phyloP scores from a whole-genome alignment of 1,140 invertebrate genomes.

The Kradibia gibbosae region DNA sequence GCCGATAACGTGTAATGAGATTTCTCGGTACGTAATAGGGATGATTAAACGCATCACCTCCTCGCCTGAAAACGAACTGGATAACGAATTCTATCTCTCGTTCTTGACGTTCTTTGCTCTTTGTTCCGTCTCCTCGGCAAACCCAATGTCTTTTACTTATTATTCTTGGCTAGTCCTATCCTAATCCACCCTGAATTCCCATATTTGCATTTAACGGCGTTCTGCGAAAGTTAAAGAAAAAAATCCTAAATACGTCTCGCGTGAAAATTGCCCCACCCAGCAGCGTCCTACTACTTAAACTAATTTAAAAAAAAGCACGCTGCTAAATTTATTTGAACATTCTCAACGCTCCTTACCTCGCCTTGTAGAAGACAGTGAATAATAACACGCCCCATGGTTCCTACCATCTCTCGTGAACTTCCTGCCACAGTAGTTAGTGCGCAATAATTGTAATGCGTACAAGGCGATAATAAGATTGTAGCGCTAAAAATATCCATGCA shows the following conservation, averaged over 20 bases:
- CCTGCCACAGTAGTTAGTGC: conserved; percentile 11
- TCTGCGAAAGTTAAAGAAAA: no score
- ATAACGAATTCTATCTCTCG: neutral
- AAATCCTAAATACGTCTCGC: neutral
- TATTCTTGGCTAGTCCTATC: no score
- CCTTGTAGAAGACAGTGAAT: neutral
- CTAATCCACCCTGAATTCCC: no score
- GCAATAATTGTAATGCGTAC: conserved; percentile 38
- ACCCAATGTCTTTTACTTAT: no score
- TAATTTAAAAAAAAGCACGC: neutral
- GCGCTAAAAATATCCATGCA: conserved; percentile 33
- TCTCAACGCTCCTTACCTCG: neutral
- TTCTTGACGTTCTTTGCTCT: no score
- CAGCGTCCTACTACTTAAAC: neutral
- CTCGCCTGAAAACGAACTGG: neutral
- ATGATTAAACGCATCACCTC: neutral
- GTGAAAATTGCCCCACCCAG: neutral
- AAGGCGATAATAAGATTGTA: conserved; percentile 38
- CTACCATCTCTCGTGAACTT: conserved; percentile 12
- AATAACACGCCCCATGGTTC: conserved; percentile 14
- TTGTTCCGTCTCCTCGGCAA: no score
- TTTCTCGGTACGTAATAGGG: neutral
- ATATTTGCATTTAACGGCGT: no score
- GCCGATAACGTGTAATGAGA: neutral
- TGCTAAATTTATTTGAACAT: neutral